phyloP scores from a whole-genome alignment of 1,140 invertebrate species.

The Drosophila kohkoa region DNA sequence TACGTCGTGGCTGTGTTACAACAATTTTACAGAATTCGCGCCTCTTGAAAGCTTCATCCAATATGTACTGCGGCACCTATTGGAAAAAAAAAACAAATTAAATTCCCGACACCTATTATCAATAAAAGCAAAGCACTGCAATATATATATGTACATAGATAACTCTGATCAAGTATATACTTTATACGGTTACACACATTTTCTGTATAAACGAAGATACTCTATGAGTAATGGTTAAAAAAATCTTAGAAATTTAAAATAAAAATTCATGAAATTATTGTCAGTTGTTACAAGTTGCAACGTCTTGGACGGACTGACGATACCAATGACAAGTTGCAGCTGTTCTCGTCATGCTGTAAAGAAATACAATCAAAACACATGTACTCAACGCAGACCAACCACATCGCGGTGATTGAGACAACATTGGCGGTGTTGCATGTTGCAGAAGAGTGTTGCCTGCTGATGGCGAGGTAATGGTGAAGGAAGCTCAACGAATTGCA shows the following conservation, averaged over 20 bases:
- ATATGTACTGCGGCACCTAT: constrained; percentile 93
- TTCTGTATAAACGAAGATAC: too few relatives aligned
- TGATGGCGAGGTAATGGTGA: constrained; percentile 53
- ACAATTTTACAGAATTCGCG: constrained; percentile 90
- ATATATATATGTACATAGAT: too few relatives aligned
- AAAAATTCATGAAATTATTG: constrained; percentile 16
- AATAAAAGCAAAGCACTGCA: too few relatives aligned
- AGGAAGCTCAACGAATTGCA: constrained; percentile 50
- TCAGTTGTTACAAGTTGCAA: constrained; percentile 38
- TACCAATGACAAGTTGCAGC: constrained; percentile 41
- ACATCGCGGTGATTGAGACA: constrained; percentile 69
- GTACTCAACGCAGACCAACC: constrained; percentile 62
- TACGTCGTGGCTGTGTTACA: constrained; percentile 95
- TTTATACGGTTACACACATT: too few relatives aligned
- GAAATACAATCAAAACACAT: constrained; percentile 64
- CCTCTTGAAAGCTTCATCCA: constrained; percentile 90
- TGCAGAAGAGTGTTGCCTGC: constrained; percentile 60
- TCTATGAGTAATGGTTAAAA: too few relatives aligned
- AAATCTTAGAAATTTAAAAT: too few relatives aligned
- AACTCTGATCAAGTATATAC: too few relatives aligned
- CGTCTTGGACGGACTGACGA: constrained; percentile 42
- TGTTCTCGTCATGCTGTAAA: constrained; percentile 65
- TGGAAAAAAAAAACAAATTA: not conserved
- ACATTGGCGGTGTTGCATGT: constrained; percentile 64
- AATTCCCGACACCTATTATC: too few relatives aligned